Conservation (phyloP, 64 coral and sea anemone species). For the Actinia tenebrosa region DNA sequence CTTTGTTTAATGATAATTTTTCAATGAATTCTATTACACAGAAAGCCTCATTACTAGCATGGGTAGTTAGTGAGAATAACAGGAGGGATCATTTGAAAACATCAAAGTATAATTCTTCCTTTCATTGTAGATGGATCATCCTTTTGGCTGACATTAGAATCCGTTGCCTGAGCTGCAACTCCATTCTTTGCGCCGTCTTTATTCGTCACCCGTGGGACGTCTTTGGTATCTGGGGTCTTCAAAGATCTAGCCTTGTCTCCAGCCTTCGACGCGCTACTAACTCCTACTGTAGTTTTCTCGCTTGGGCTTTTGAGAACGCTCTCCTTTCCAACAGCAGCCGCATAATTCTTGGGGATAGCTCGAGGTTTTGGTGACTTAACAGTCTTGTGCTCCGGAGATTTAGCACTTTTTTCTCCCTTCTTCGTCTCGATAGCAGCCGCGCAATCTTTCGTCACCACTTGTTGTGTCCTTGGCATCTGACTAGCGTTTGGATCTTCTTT, state of each 20-base stretch:
- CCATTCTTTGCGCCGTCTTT: background rate
- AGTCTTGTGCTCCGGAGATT: background rate
- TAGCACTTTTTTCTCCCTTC: background rate
- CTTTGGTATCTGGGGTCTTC: background rate
- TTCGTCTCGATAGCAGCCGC: background rate
- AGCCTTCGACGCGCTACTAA: background rate
- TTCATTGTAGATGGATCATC: background rate
- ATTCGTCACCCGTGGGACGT: background rate
- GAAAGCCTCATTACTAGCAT: too few species aligned
- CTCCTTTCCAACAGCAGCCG: background rate
- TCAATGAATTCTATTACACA: too few species aligned
- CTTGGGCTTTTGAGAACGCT: background rate
- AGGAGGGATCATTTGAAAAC: background rate
- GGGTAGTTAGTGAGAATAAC: background rate
- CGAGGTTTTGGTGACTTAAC: background rate
- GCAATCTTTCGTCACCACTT: background rate
- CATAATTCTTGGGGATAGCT: background rate
- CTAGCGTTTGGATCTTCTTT: background rate
- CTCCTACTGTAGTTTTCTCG: background rate
- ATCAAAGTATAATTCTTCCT: background rate
- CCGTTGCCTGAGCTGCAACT: background rate
- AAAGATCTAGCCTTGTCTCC: background rate
- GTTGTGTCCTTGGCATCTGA: background rate
- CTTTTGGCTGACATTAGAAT: background rate
- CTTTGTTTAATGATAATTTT: too few species aligned